These are phyloP conservation scores for Anguilla marmorata DNA, from an alignment of 2,797 vertebrate species.

Conservation along the genomic window DNA sequence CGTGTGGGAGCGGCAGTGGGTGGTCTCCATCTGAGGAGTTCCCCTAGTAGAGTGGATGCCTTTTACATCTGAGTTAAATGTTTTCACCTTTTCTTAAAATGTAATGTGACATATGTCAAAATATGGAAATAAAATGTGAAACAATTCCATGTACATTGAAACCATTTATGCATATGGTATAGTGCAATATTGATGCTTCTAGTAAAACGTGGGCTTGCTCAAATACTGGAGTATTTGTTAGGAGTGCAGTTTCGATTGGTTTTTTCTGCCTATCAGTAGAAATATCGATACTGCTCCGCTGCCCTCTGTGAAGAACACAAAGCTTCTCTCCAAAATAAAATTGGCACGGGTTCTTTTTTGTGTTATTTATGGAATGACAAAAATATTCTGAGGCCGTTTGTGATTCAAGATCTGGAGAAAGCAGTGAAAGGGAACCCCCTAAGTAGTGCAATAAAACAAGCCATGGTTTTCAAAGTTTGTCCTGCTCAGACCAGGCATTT, in stretches of 20 bases:
- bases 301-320: background rate
- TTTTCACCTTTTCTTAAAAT: background rate
- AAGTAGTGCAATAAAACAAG: background rate
- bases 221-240: background rate
- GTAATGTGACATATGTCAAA: background rate
- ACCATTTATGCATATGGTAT: background rate
- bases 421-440: background rate
- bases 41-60: background rate
- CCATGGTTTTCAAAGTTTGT: background rate
- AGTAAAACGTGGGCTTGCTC: background rate
- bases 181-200: background rate
- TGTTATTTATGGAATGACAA: background rate
- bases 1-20: background rate
- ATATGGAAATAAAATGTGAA: background rate
- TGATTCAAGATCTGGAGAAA: background rate
- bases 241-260: background rate
- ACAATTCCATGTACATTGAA: background rate
- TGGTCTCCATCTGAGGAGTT: background rate
- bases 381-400: background rate
- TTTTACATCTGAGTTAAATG: background rate
- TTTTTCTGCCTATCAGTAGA: background rate
- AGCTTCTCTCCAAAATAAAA: background rate
- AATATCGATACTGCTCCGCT: background rate
- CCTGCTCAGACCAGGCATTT: background rate
- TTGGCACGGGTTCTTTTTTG: background rate